Evolutionary conservation across 2,888 invertebrate genomes (phyloP).

Genomic region (Melangyna quadrimaculata): DNA sequence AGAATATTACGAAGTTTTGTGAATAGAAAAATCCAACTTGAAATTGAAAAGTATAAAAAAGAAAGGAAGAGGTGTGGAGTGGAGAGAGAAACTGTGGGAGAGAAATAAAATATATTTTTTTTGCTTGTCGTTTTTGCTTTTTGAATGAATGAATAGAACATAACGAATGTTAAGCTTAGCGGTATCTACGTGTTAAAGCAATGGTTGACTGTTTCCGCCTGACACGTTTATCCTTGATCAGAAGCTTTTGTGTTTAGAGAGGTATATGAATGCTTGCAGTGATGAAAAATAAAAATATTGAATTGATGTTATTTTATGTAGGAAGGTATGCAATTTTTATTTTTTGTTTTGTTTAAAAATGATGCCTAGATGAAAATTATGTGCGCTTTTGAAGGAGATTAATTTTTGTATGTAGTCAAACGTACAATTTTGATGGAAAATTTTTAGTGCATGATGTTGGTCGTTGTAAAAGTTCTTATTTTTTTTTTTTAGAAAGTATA

Average conservation of each 20-base stretch:
- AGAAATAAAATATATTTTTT: conserved; percentile 6
- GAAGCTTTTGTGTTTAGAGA: neutral
- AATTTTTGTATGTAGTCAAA: neutral
- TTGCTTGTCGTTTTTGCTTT: neutral
- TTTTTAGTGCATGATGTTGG: neutral
- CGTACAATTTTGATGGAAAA: neutral
- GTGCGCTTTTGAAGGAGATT: neutral
- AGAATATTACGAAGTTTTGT: conserved; percentile 34
- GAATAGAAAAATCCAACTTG: conserved; percentile 24
- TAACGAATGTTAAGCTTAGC: conserved; percentile 55
- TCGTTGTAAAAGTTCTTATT: neutral
- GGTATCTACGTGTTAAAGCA: conserved; percentile 49
- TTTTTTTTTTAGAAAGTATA: neutral
- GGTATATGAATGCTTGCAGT: neutral
- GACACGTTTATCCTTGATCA: conserved; percentile 29
- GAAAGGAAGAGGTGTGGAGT: neutral
- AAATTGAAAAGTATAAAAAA: conserved; percentile 9
- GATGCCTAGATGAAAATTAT: neutral
- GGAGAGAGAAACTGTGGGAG: neutral
- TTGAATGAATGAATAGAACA: conserved; percentile 44
- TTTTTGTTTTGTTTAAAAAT: neutral
- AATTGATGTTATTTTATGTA: neutral
- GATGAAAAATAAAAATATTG: neutral
- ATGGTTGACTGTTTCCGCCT: conserved; percentile 48
- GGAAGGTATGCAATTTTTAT: neutral